Base-by-base conservation (phyloP, 1,140 invertebrate genomes). In the Zelostemma sp. region DNA sequence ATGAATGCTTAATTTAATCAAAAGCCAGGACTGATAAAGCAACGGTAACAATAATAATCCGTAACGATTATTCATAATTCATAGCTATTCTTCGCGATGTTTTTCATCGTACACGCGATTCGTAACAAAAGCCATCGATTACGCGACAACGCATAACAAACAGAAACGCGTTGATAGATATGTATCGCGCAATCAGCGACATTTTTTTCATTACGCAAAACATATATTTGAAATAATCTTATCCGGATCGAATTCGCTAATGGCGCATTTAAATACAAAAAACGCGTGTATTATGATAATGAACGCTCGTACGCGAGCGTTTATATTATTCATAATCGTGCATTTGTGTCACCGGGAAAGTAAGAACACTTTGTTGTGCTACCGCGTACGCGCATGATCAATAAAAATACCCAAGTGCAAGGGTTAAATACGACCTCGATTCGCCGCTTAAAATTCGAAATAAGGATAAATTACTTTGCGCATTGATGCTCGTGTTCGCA, bases 401-500 rank as follows among this genome's bases (percentile, higher is more conserved):
- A 35, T 35, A 35, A 35, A 35, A 35, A 35, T 35, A 35, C 11
- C 33, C 6, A 6, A n/a, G 33, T 6, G 33, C 33, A 35, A 35
- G 33, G 33, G 33, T 35, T 35, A 35, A 35, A n/a, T 25, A 25
- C 21, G 21, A 25, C 21, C 21, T 25, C 21, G 21, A 25, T 25
- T 25, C 21, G 21, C 3, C 21, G 21, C 21, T 4, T 9, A 9
- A 28, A 28, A 28, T 8, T 28, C 25, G 33, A 35, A 35, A 35
- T 35, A 25, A 25, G 21, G 21, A 8, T 3, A 25, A 25, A 8
- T 25, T 8, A 8, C 21, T 25, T 25, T n/a, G 21, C 6, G 16
- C 53, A 68, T 68, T 16, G 66, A 66, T 51, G 59, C 31, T 58
- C 53, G 38, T 40, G 50, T 70, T 68, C 48, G 67, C 53, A 67